These are phyloP conservation scores for Euzetes globulus DNA, from an alignment of 2,888 invertebrate genomes.

Conservation along the genomic window DNA sequence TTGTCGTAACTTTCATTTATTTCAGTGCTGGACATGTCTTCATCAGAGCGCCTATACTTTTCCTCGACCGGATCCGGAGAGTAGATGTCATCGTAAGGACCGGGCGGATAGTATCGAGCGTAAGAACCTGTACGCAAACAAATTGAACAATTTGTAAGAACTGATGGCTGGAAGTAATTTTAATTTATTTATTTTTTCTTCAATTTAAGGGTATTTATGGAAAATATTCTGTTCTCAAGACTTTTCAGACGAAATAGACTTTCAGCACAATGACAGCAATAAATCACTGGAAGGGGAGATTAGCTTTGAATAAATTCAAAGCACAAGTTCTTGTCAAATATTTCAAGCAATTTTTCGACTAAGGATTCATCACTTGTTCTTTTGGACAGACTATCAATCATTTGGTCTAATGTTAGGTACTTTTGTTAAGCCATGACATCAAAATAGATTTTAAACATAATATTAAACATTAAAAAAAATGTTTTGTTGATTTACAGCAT, in stretches of 20 bases:
- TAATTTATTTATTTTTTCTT: no score
- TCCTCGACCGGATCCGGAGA: neutral
- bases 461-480: neutral
- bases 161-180: no score
- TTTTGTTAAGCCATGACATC: neutral
- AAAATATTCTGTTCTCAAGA: no score
- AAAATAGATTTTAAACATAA: neutral
- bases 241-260: no score
- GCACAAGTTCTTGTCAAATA: neutral
- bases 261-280: no score
- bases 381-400: neutral
- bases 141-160: neutral
- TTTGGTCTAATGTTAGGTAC: neutral
- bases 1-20: neutral
- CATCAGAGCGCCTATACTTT: neutral
- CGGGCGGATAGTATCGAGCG: slow-evolving; percentile 16
- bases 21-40: neutral
- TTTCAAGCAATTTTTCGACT: neutral
- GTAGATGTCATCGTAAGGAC: slow-evolving; percentile 11
- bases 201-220: no score
- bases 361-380: neutral
- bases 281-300: no score
- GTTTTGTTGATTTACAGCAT: no score
- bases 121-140: slow-evolving; percentile 2
- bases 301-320: no score